These are phyloP conservation scores for Pterobdella sp. DNA, from an alignment of 2,888 invertebrate genomes.

Conservation along the genomic window DNA sequence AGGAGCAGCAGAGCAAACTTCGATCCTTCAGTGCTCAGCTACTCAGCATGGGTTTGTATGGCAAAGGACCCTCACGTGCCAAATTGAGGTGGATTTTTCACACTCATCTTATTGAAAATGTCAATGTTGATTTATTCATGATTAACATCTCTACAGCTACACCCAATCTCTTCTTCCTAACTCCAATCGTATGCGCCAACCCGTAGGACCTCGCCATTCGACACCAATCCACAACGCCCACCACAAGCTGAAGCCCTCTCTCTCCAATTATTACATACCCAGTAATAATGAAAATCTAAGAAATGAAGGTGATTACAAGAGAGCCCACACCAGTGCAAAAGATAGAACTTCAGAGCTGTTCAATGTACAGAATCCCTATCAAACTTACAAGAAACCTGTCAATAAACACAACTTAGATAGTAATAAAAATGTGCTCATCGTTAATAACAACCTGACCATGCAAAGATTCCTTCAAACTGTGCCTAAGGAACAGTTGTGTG, in stretches of 20 bases:
- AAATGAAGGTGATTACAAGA: too few species aligned
- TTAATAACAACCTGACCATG: background rate
- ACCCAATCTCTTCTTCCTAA: background rate
- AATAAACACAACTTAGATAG: background rate
- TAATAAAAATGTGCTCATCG: background rate
- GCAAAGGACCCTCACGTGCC: background rate
- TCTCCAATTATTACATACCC: background rate
- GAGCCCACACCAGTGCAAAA: too few species aligned
- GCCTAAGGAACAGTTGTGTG: background rate
- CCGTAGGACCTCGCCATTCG: background rate
- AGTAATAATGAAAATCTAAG: too few species aligned
- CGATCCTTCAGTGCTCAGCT: background rate
- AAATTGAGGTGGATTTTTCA: slow-evolving; percentile 3
- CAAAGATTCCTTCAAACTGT: background rate
- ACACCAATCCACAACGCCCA: background rate
- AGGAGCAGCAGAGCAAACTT: background rate
- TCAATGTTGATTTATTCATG: background rate
- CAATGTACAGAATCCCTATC: too few species aligned
- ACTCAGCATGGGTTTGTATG: background rate
- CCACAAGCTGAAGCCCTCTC: background rate
- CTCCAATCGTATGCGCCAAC: background rate
- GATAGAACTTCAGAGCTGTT: too few species aligned
- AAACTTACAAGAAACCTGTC: background rate
- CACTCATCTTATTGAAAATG: background rate
- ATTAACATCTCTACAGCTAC: slow-evolving; percentile 2